These are phyloP conservation scores for Drosophila kohkoa DNA, from an alignment of 1,140 invertebrate genomes.

Conservation along the genomic window DNA sequence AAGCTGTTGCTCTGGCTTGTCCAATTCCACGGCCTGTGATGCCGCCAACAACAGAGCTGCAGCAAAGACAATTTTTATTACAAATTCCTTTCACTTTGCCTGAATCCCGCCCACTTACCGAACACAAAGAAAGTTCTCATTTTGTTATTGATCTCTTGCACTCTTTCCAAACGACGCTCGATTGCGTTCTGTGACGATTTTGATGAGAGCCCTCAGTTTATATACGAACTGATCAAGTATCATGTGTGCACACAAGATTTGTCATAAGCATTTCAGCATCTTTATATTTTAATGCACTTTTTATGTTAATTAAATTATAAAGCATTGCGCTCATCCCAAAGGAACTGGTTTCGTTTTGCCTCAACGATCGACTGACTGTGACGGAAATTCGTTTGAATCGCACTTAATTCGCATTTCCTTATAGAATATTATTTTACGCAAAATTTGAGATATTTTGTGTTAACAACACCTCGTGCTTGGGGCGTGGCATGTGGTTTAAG, in stretches of 20 bases:
- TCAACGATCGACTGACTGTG: slow-evolving; percentile 23
- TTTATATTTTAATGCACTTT: slow-evolving; percentile 38
- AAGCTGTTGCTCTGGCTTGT: slow-evolving; percentile 43
- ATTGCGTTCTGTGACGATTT: slow-evolving; percentile 49
- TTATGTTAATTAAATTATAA: slow-evolving; percentile 39
- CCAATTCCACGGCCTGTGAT: slow-evolving; percentile 39
- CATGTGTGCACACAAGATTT: slow-evolving; percentile 45
- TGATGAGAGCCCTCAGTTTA: slow-evolving; percentile 37
- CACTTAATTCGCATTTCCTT: slow-evolving; percentile 59
- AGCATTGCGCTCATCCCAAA: neutral
- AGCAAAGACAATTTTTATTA: neutral
- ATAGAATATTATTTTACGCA: slow-evolving; percentile 34
- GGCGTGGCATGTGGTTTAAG: slow-evolving; percentile 8
- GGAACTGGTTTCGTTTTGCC: slow-evolving; percentile 41
- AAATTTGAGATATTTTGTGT: slow-evolving; percentile 25
- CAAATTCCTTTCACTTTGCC: neutral
- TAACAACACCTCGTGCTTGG: neutral
- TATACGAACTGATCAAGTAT: slow-evolving; percentile 53
- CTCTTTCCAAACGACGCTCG: slow-evolving; percentile 20
- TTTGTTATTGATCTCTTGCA: slow-evolving; percentile 13
- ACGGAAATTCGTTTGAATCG: slow-evolving; percentile 12
- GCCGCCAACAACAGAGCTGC: slow-evolving; percentile 54
- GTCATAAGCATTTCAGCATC: slow-evolving; percentile 53
- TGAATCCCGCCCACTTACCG: slow-evolving; percentile 39
- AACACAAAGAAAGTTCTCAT: slow-evolving; percentile 56